Percentiles rank a stretch among this genome's conserved stretches.
phyloP scores from a whole-genome alignment of 2,113 vertebrate species.

The Poecilia latipinna region DNA sequence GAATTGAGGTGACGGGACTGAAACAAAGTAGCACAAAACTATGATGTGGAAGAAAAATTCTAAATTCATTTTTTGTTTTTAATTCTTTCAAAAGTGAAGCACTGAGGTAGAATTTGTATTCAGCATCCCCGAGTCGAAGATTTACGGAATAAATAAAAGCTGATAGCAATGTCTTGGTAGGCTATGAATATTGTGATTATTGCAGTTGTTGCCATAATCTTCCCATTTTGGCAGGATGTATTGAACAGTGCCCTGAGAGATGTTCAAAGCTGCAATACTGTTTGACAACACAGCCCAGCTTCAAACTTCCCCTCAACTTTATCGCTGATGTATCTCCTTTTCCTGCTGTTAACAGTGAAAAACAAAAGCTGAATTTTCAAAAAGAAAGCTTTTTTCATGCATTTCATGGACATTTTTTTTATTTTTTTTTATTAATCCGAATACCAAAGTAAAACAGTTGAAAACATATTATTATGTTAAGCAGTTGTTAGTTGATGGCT shows the following conservation, averaged over 20 bases:
- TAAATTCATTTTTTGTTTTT: too few relatives aligned
- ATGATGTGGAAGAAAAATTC: too few relatives aligned
- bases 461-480: background rate
- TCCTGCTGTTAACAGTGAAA: background rate
- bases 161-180: background rate
- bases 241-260: background rate
- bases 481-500: conserved; percentile 21
- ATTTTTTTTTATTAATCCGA: background rate
- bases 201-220: background rate
- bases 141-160: background rate
- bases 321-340: background rate
- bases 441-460: background rate
- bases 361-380: background rate
- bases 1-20: too few relatives aligned
- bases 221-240: background rate
- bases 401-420: background rate
- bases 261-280: background rate
- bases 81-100: background rate
- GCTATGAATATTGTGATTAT: background rate
- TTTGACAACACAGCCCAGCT: background rate
- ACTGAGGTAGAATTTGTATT: background rate
- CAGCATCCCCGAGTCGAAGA: background rate
- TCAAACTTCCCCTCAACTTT: background rate
- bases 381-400: too few relatives aligned
- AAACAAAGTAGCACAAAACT: too few relatives aligned